Evolutionary conservation across 2,888 invertebrate genomes (phyloP).

Genomic region (Amphiduros pacificus): DNA sequence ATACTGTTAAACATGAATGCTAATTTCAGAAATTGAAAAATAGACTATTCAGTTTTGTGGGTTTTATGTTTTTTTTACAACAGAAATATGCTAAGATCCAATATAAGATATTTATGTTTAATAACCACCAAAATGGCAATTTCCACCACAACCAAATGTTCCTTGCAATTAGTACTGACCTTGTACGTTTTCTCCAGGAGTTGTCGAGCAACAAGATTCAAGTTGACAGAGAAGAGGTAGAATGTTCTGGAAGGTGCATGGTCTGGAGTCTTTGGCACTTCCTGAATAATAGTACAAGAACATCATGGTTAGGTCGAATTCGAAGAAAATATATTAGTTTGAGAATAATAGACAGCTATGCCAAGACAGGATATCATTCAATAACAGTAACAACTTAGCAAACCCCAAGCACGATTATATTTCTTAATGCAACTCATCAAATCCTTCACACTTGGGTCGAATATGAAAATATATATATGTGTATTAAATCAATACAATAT

Average conservation of each 20-base stretch:
- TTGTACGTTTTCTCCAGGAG: slow-evolving; percentile 73
- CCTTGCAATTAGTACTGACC: slow-evolving; percentile 40
- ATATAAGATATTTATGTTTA: not conserved
- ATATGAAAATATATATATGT: not conserved
- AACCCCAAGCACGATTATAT: no score
- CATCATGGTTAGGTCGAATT: no score
- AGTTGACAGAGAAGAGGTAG: slow-evolving; percentile 75
- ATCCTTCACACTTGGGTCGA: not conserved
- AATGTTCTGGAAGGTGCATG: slow-evolving; percentile 79
- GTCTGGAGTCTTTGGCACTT: slow-evolving; percentile 65
- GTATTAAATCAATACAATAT: not conserved
- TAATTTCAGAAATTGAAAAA: not conserved
- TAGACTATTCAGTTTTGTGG: not conserved
- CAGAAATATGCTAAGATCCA: not conserved
- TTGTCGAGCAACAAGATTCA: slow-evolving; percentile 72
- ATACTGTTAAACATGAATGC: no score
- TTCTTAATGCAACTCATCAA: no score
- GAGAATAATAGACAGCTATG: no score
- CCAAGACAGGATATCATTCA: no score
- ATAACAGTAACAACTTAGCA: no score
- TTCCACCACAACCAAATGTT: not conserved
- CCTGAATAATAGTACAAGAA: no score
- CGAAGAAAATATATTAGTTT: no score
- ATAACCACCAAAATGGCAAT: not conserved
- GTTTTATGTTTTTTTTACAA: not conserved